Evolutionary conservation across 2,797 vertebrate species (phyloP).

Genomic region (Urocyon cinereoargenteus): DNA sequence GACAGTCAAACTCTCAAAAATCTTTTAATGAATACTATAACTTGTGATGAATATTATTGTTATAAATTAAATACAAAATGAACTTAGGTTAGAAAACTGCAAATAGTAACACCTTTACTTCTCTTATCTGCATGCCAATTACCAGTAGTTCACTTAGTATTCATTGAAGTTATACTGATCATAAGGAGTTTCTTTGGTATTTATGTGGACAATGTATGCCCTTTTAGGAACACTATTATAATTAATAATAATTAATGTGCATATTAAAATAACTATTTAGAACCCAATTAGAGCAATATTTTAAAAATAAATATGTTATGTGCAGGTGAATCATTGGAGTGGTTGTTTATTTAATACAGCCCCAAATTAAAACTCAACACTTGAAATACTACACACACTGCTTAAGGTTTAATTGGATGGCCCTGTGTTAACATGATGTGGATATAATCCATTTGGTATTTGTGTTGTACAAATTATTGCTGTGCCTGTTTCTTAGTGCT

Average conservation of each 20-base stretch:
- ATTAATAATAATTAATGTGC: slow-evolving; percentile 79
- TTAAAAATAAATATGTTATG: neutral
- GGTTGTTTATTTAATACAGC: neutral
- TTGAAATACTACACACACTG: slow-evolving; percentile 47
- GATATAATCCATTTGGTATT: neutral
- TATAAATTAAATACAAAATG: slow-evolving; percentile 61
- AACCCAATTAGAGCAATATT: slow-evolving; percentile 47
- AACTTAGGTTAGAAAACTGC: slow-evolving; percentile 57
- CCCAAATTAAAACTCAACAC: neutral
- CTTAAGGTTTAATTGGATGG: slow-evolving; percentile 51
- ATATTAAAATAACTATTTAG: slow-evolving; percentile 77
- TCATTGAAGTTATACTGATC: slow-evolving; percentile 75
- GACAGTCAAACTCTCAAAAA: neutral
- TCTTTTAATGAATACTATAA: neutral
- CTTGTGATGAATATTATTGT: slow-evolving; percentile 38
- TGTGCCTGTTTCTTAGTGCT: neutral
- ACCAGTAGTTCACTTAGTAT: slow-evolving; percentile 75
- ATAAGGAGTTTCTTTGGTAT: slow-evolving; percentile 77
- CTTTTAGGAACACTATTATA: slow-evolving; percentile 75
- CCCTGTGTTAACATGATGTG: neutral
- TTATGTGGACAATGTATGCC: slow-evolving; percentile 60
- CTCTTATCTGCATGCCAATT: slow-evolving; percentile 57
- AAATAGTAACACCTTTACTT: slow-evolving; percentile 74
- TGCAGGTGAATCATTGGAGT: neutral
- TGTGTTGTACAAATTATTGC: neutral